Percentiles rank a stretch among this genome's conserved stretches.
phyloP scores from a whole-genome alignment of 2,113 vertebrate genomes.

The Psettodes erumei region DNA sequence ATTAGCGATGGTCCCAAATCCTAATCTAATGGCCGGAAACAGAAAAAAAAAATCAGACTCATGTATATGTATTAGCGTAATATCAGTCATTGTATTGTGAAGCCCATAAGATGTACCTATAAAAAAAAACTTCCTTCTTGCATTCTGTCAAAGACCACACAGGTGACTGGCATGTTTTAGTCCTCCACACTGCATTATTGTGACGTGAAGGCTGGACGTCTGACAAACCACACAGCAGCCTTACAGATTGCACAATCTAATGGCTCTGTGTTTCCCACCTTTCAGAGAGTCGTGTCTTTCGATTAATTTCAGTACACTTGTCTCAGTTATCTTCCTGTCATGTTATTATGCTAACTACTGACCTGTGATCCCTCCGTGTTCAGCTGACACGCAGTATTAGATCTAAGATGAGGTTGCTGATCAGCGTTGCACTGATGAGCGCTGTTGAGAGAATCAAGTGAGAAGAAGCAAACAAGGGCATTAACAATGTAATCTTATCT shows the following conservation, averaged over 20 bases:
- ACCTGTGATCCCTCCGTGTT: background rate
- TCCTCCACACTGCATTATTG: background rate
- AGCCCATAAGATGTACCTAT: background rate
- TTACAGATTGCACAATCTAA: background rate
- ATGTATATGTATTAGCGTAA: no score
- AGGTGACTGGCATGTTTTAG: background rate
- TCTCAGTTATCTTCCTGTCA: background rate
- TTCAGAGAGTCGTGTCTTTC: background rate
- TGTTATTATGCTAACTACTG: background rate
- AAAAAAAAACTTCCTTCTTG: background rate
- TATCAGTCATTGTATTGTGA: background rate
- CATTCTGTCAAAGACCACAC: background rate
- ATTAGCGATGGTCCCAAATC: conserved; percentile 12
- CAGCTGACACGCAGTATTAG: background rate
- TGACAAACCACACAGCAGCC: background rate
- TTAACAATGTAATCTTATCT: background rate
- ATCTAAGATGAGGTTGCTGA: background rate
- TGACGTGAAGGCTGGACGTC: background rate
- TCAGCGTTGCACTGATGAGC: background rate
- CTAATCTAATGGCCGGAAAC: conserved; percentile 3
- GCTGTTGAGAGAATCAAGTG: background rate
- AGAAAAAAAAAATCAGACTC: no score
- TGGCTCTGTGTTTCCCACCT: background rate
- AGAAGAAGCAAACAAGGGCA: no score
- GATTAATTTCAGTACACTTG: background rate